Base-by-base conservation (phyloP, 1,140 invertebrate species). In the Scaptomyza hsui region DNA sequence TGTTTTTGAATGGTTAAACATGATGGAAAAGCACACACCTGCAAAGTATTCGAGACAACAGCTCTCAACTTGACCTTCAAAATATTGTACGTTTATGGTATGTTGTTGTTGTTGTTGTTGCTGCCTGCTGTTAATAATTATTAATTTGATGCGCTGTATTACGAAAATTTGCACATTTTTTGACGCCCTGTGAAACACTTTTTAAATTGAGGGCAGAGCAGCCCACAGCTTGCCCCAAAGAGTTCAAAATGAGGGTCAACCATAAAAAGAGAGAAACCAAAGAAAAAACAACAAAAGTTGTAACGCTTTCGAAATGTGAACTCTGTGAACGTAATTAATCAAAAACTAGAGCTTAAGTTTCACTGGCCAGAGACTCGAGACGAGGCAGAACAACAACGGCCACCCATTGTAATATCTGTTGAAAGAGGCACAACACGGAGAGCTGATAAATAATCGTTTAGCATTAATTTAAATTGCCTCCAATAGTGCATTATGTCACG, bases 371-470 rank as follows among this genome's bases (percentile, higher is more conserved):
- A 19, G 3, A 53, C 19, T 37, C 18, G 39, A 47, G n/a, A 15
- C 32, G 19, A 6, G 24, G 35, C 61, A 45, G 49, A 61, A 77
- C 70, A 61, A 77, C 70, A 83, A 83, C 42, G 59, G 57, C 51
- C 29, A 37, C 9, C 35, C 59, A 67, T 78, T 82, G 78, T 82
- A 49, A 29, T 29, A 29, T 9, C 26, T 29, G 19, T 53, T 3
- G 3, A 10, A 32, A 16, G 5, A 13, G 7, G 10, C 10, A 12
- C 9, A 24, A 10, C 10, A 10, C 18, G 3, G 16, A 13, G 64
- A 75, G 60, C 45, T 63, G 75, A 86, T 75, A 78, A 72, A 82
- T 86, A 89, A 89, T 82, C 83, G 67, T 78, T 82, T 72, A 82
- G 71, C 67, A 86, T 86, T 86, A 77, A 86, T 86, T 79, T 72